Conservation (phyloP, 1,140 invertebrate species). For the Lepidotrigona ventralis region DNA sequence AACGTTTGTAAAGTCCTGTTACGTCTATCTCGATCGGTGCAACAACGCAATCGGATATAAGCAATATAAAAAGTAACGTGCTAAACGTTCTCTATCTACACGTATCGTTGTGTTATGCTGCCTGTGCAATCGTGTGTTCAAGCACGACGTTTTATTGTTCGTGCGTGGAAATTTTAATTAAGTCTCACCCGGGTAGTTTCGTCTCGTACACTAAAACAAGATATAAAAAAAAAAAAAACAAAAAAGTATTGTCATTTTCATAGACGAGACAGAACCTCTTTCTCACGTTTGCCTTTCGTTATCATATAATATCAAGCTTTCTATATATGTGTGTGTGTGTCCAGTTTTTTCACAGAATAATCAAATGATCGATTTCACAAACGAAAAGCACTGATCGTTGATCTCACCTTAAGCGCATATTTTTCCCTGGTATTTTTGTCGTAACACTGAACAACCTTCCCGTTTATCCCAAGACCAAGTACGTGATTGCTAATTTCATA, state of each 20-base stretch:
- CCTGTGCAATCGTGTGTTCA: not conserved
- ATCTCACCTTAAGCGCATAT: conserved; percentile 92
- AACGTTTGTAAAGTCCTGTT: not conserved
- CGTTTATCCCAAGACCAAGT: conserved; percentile 98
- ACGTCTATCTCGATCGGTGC: not conserved
- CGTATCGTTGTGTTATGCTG: not conserved
- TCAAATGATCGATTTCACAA: not conserved
- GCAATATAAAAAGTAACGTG: not conserved
- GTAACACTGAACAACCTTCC: conserved; percentile 93
- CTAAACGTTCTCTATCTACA: not conserved
- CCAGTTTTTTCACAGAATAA: not conserved
- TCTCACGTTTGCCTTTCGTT: not conserved
- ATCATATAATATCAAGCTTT: not conserved
- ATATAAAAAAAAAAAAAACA: not conserved
- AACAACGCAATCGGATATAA: no score
- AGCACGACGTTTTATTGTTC: not conserved
- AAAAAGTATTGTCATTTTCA: not conserved
- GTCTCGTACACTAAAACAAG: not conserved
- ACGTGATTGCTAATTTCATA: conserved; percentile 97
- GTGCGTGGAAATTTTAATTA: conserved; percentile 24
- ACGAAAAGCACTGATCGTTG: not conserved
- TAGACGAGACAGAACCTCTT: not conserved
- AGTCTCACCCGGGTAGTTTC: not conserved
- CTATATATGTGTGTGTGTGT: no score
- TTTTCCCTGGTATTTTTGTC: conserved; percentile 86